Percentiles rank a stretch among this genome's conserved stretches.
Evolutionary conservation across 2,113 vertebrate species (phyloP).

Genomic region (Polypterus bichir): DNA sequence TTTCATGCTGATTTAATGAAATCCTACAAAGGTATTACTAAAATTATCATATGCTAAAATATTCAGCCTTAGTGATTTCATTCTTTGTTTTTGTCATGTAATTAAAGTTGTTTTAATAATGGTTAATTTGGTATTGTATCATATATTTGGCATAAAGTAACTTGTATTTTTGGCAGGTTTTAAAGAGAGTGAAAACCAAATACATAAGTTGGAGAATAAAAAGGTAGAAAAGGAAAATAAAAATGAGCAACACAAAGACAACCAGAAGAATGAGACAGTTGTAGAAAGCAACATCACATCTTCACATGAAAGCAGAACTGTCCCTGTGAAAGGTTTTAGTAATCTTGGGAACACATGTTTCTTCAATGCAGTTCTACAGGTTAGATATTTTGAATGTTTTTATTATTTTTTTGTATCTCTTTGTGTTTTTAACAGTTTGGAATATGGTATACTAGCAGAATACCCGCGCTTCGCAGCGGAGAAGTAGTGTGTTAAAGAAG

Average conservation of each 20-base stretch:
- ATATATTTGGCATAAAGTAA: too few relatives aligned
- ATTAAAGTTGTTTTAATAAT: too few relatives aligned
- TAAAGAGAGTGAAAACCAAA: constrained; percentile 37
- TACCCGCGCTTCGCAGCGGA: too few relatives aligned
- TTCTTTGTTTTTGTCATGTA: too few relatives aligned
- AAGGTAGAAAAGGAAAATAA: constrained; percentile 52
- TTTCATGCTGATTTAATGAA: too few relatives aligned
- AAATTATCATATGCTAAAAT: too few relatives aligned
- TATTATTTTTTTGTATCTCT: constrained; percentile 5
- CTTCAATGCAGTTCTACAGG: constrained; percentile 95
- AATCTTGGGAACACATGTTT: constrained; percentile 96
- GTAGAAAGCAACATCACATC: constrained; percentile 22
- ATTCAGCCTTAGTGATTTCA: too few relatives aligned
- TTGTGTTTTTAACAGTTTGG: too few relatives aligned
- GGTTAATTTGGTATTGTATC: too few relatives aligned
- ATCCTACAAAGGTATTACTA: too few relatives aligned
- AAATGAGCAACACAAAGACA: constrained; percentile 47
- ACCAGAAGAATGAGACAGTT: constrained; percentile 33
- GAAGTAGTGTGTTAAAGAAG: too few relatives aligned
- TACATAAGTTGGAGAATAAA: constrained; percentile 42
- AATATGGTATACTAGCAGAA: too few relatives aligned
- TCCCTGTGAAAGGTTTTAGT: constrained; percentile 78
- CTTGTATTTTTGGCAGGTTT: constrained; percentile 7
- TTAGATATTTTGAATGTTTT: constrained; percentile 26
- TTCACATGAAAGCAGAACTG: constrained; percentile 22